These are phyloP conservation scores for Ahaetulla prasina DNA, from an alignment of 2,113 vertebrate genomes.

Conservation along the genomic window DNA sequence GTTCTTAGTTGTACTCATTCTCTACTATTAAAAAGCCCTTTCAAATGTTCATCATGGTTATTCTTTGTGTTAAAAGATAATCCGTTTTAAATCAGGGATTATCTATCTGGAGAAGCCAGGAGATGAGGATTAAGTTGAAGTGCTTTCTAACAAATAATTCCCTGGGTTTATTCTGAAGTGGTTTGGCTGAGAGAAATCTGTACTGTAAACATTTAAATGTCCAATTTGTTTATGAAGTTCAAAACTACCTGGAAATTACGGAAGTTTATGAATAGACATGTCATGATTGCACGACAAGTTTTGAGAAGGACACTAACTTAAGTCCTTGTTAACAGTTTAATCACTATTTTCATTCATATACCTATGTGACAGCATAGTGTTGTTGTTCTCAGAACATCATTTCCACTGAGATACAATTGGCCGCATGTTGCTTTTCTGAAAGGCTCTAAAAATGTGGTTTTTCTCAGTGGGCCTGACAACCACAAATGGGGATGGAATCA, in stretches of 20 bases:
- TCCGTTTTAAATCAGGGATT: neutral
- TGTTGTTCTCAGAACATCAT: neutral
- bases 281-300: no score
- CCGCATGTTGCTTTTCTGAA: neutral
- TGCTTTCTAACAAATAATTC: neutral
- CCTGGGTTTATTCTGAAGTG: neutral
- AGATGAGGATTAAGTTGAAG: neutral
- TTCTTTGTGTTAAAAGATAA: neutral
- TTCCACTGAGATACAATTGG: neutral
- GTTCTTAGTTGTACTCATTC: neutral
- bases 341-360: neutral
- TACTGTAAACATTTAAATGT: neutral
- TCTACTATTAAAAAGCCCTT: neutral
- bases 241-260: neutral
- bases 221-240: neutral
- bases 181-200: neutral
- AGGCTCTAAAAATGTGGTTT: neutral
- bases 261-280: neutral
- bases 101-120: neutral
- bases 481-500: neutral
- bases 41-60: neutral
- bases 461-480: no score
- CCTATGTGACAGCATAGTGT: neutral
- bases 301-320: neutral
- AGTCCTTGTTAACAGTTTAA: neutral